Evolutionary conservation across 2,113 vertebrate species (phyloP).

Genomic region (Aspidoscelis tigris): DNA sequence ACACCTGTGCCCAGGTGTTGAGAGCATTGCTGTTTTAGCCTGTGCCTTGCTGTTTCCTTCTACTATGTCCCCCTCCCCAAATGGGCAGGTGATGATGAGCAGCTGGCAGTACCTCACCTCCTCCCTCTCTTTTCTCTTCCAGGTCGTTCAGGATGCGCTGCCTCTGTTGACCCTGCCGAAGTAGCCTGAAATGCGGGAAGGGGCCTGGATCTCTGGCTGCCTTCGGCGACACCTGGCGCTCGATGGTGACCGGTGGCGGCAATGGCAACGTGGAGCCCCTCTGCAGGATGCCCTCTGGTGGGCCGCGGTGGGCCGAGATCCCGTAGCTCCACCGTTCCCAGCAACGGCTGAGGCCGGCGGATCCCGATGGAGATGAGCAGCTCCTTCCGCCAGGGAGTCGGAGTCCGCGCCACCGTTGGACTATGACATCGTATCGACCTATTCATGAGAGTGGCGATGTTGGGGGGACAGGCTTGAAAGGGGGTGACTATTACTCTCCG

Average conservation of each 20-base stretch:
- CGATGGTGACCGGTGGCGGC: conserved; percentile 34
- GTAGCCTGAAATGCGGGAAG: not conserved
- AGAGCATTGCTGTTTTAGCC: no score
- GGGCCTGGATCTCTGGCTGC: not conserved
- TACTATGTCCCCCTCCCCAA: no score
- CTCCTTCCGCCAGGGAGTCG: conserved; percentile 52
- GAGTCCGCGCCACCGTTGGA: conserved; percentile 69
- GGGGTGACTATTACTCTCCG: conserved; percentile 53
- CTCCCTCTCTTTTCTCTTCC: not conserved
- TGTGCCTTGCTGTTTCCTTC: no score
- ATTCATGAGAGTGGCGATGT: conserved; percentile 78
- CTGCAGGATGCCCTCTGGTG: conserved; percentile 13
- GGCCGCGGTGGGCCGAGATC: conserved; percentile 50
- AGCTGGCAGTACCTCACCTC: not conserved
- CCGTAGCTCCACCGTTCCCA: conserved; percentile 59
- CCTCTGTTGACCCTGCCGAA: rapidly evolving
- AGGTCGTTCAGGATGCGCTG: not conserved
- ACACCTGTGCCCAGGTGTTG: no score
- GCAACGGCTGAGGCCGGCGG: conserved; percentile 60
- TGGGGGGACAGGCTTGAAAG: conserved; percentile 62
- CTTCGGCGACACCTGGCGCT: not conserved
- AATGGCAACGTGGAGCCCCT: conserved; percentile 41
- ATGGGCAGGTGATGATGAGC: no score
- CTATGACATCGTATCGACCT: conserved; percentile 88
- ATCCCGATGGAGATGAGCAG: conserved; percentile 72